Conservation (phyloP, 2,797 vertebrate genomes). For the Rhodeus uyekii region DNA sequence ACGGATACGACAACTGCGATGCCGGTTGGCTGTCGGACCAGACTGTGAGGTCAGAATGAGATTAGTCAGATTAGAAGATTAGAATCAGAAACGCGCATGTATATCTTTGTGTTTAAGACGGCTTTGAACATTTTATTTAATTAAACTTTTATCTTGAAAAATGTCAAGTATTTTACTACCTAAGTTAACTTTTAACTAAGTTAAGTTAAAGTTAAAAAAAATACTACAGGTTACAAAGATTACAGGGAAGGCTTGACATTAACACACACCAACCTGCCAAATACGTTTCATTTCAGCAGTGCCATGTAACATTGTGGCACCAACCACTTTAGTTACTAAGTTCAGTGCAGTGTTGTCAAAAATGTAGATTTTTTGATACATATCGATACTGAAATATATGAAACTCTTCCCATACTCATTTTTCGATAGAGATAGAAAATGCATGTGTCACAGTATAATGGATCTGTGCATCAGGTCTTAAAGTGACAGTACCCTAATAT, state of each 20-base stretch:
- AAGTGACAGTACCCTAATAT: neutral
- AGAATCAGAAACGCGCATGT: neutral
- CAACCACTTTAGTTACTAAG: too few species aligned
- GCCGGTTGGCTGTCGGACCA: constrained; percentile 93
- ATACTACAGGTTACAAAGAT: neutral
- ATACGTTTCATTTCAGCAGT: too few species aligned
- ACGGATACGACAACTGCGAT: constrained; percentile 95
- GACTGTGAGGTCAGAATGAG: constrained; percentile 82
- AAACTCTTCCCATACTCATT: too few species aligned
- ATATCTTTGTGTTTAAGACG: neutral
- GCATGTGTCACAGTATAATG: neutral
- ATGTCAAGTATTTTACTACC: too few species aligned
- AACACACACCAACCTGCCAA: too few species aligned
- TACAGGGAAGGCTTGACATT: too few species aligned
- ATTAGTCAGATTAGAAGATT: neutral
- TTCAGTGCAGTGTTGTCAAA: too few species aligned
- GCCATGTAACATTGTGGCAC: too few species aligned
- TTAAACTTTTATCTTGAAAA: too few species aligned
- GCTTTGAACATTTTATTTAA: too few species aligned
- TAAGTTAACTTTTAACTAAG: too few species aligned
- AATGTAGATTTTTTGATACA: neutral
- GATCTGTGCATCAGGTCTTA: neutral
- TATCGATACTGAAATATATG: neutral
- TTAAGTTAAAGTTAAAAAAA: too few species aligned
- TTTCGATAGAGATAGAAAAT: neutral